phyloP scores from a whole-genome alignment of 2,113 vertebrate genomes.

The Cochlearius cochlearius region DNA sequence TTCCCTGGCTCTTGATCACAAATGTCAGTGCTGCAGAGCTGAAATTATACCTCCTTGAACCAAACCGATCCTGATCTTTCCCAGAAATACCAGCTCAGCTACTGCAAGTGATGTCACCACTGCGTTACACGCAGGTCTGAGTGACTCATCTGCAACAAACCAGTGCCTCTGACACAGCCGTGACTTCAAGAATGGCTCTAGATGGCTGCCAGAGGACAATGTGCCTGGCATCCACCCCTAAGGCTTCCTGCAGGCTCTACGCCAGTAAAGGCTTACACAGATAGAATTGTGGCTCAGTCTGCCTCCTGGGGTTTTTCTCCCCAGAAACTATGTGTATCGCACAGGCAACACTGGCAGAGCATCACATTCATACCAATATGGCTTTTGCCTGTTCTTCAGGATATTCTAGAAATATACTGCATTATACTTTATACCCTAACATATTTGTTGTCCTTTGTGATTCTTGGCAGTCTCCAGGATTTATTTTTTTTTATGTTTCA shows the following conservation, averaged over 20 bases:
- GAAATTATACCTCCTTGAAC: neutral
- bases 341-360: neutral
- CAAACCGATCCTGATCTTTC: neutral
- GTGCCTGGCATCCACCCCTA: fast-evolving
- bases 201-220: neutral
- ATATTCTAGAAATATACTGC: neutral
- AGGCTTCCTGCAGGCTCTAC: neutral
- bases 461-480: neutral
- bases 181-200: neutral
- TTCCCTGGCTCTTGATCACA: neutral
- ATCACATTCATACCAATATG: neutral
- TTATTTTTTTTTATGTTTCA: conserved; percentile 8
- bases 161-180: fast-evolving
- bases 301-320: neutral
- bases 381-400: neutral
- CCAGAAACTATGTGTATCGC: neutral
- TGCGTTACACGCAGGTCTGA: fast-evolving
- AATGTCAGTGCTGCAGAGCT: neutral
- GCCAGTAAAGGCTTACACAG: neutral
- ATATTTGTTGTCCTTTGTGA: conserved; percentile 11
- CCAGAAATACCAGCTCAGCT: neutral
- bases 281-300: neutral
- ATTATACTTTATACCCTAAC: neutral
- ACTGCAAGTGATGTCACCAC: neutral
- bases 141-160: neutral